Evolutionary conservation across 2,113 vertebrate species (phyloP), one percentile per base, ranked within the genome.

Genomic region (Natator depressus): DNA sequence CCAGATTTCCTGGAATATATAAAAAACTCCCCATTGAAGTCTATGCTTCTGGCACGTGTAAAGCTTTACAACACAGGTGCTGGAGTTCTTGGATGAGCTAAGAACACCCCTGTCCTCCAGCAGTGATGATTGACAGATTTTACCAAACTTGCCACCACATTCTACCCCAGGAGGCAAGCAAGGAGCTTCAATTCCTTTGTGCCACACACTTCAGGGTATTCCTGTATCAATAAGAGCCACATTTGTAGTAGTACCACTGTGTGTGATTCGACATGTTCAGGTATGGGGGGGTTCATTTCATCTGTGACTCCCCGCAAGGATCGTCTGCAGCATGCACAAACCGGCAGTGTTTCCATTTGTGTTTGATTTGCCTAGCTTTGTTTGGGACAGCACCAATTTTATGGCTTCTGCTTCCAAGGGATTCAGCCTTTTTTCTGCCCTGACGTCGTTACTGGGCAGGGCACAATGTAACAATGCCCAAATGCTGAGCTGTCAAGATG

Each of bases 331-430:
- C 29, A 3, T 62, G 29, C 42, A 31, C 25, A 55, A 13, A 17
- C 4, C 31, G 46, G 16, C 81, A 86, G 46, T 80, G 62, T 89
- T 86, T 65, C 6, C 0, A 0, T 53, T 62, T 76, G 80, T 1
- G 2, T 69, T 88, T 84, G 62, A 79, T 10, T 80, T 57, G 46
- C 55, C 96, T 35, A 20, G 12, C 35, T 53, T 51, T 1, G 8
- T 53, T 42, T 50, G 14, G 93, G 80, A 62, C 24, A 65, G 87
- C 78, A 72, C 49, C 12, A 62, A 13, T 62, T 13, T 31, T 5
- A 16, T 79, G 65, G 6, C 65, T 50, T 94, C 65, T 46, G 51
- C 81, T 96, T 88, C 89, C 82, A 62, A 46, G 78, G 46, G 31
- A 24, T 78, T 93, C 22, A 4, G 80, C 59, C 53, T 47, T 86